phyloP scores from a whole-genome alignment of 2,888 invertebrate genomes.

The Autographa pulchrina region DNA sequence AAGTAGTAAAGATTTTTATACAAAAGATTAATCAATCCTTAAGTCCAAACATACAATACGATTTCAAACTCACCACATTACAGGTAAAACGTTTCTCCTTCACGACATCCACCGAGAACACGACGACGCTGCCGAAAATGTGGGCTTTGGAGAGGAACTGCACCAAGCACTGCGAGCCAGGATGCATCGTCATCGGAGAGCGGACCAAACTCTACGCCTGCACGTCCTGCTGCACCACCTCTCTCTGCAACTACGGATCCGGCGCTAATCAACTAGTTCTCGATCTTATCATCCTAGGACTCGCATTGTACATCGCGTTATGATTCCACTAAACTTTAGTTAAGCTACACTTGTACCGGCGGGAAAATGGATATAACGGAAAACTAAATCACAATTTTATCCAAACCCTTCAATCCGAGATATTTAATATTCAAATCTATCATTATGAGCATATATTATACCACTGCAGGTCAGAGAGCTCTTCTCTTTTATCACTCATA shows the following conservation, averaged over 20 bases:
- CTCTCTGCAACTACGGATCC: conserved; percentile 94
- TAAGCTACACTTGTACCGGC: conserved; percentile 32
- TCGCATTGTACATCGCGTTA: conserved; percentile 39
- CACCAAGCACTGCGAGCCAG: conserved; percentile 95
- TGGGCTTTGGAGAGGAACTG: conserved; percentile 96
- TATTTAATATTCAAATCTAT: too few relatives aligned
- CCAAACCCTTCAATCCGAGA: not conserved
- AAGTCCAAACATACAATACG: too few relatives aligned
- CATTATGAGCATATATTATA: not conserved
- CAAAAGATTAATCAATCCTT: too few relatives aligned
- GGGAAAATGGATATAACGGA: conserved; percentile 20
- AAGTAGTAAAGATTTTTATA: too few relatives aligned
- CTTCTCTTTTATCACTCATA: too few relatives aligned
- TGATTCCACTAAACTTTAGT: conserved; percentile 43
- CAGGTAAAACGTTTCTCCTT: conserved; percentile 95
- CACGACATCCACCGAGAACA: conserved; percentile 95
- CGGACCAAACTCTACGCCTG: conserved; percentile 96
- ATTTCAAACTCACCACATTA: conserved; percentile 17
- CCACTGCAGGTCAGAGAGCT: not conserved
- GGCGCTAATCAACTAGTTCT: conserved; percentile 65
- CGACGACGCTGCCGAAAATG: conserved; percentile 91
- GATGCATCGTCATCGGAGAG: conserved; percentile 97
- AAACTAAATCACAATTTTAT: conserved; percentile 25
- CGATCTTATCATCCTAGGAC: conserved; percentile 35
- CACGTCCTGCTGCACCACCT: conserved; percentile 94